Base-by-base conservation (phyloP, 1,140 invertebrate genomes). In the Drosophila neocordata region DNA sequence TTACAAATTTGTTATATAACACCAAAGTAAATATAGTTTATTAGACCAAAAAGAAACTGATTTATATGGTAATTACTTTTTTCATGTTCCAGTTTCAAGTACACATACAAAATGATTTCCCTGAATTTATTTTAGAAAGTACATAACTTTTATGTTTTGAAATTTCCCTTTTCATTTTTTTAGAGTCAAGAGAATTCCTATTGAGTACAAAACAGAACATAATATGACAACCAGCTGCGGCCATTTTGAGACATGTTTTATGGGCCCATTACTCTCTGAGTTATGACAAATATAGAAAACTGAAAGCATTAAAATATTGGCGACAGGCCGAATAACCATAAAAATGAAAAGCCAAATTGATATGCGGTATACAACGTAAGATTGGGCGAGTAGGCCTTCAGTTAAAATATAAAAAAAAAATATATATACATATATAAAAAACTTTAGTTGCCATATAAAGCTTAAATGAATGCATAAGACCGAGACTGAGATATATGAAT, bases 261-360 rank as follows among this genome's bases (percentile, higher is more conserved):
- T 87, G 69, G 81, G 53, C 27, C 71, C 74, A 78, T 85, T 81
- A 85, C 66, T 81, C 78, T 65, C 12, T 51, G 51, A 64, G 70
- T 79, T 87, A 87, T 88, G 82, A 78, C 82, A 88, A 87, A 85
- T 85, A 85, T 85, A 85, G 82, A 85, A 85, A 48, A 87, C 78
- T 73, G 67, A 81, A 85, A 72, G 68, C 82, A 87, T 87, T 81
- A 66, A 78, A 67, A 87, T 56, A 34, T 56, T 56, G 78, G 68
- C 82, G 65, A 81, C 77, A 65, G 78, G 53, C 67, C 70, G 70
- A 77, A 69, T 76, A 77, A 67, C 71, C 74, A 82, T 82, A 83
- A 75, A 79, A 82, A 48, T 37, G 37, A 57, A 41, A 6, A 34
- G 41, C 8, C 61, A 69, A 73, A 84, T 84, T 85, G 81, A 71